Percentiles rank a stretch among this genome's conserved stretches.
Evolutionary conservation across 2,888 invertebrate species (phyloP).

Genomic region (Orchesellides sinensis): DNA sequence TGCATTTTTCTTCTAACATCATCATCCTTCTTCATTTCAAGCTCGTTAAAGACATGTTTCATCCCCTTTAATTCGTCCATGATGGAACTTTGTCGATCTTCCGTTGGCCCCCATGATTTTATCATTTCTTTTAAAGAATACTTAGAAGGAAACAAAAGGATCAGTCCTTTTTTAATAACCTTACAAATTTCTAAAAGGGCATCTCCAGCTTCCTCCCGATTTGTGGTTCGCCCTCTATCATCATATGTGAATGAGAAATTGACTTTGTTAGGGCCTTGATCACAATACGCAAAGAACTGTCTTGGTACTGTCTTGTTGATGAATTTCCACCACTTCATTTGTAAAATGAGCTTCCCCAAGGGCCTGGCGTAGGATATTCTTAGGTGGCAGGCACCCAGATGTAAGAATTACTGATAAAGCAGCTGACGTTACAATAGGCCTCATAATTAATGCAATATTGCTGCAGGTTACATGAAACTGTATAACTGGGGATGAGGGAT

Average conservation of each 20-base stretch:
- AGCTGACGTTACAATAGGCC: neutral
- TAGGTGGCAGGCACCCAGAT: neutral
- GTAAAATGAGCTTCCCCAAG: neutral
- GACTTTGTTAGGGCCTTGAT: neutral
- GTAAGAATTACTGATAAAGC: neutral
- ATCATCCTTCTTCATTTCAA: neutral
- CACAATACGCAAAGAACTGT: neutral
- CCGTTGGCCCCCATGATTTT: neutral
- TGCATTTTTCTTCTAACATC: neutral
- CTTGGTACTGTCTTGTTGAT: neutral
- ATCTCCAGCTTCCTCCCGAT: neutral
- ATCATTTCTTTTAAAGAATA: neutral
- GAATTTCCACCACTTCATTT: neutral
- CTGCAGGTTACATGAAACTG: neutral
- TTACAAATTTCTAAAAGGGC: neutral
- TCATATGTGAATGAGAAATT: neutral
- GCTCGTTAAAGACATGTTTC: conserved; percentile 16
- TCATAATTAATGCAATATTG: neutral
- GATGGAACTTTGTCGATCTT: neutral
- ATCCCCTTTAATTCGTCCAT: neutral
- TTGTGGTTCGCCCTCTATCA: neutral
- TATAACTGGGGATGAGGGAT: too few species aligned
- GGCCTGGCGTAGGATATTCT: neutral
- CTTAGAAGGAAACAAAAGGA: neutral
- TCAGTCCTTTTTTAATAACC: neutral